A percentile compares a stretch with the other conserved stretches of the same genome.
These are phyloP conservation scores for Tolmerus cingulatus DNA, from an alignment of 2,888 invertebrate species.

Conservation along the genomic window DNA sequence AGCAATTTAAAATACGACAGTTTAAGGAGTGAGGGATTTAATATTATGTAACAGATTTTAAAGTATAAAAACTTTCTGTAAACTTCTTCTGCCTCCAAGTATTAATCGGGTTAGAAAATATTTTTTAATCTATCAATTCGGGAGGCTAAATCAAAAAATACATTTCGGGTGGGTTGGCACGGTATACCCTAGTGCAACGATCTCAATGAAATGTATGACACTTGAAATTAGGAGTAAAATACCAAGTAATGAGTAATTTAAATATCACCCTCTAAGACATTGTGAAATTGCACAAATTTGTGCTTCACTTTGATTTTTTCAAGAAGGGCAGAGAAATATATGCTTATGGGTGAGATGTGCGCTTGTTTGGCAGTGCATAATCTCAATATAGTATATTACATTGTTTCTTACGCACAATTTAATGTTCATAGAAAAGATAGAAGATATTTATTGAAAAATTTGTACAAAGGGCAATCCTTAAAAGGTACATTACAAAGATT, in stretches of 20 bases:
- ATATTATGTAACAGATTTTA: too few relatives aligned
- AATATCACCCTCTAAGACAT: neutral
- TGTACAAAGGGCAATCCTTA: too few relatives aligned
- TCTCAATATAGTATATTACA: neutral
- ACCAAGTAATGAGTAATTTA: neutral
- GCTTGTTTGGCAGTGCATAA: neutral
- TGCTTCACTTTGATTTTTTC: neutral
- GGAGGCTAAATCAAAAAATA: neutral
- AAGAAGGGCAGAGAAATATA: neutral
- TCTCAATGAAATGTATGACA: constrained; percentile 47
- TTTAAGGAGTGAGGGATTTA: too few relatives aligned
- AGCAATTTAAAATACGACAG: too few relatives aligned
- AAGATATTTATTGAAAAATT: too few relatives aligned
- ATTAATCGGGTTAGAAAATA: neutral
- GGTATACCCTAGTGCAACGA: neutral
- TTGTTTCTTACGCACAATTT: neutral
- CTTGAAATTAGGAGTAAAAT: neutral
- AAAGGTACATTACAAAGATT: too few relatives aligned
- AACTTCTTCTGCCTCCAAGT: neutral
- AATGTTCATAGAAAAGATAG: neutral
- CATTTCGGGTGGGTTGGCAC: constrained; percentile 29
- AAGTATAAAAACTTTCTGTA: too few relatives aligned
- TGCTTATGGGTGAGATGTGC: neutral
- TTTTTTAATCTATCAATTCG: neutral
- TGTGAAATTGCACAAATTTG: neutral